Percentiles rank a stretch among this genome's conserved stretches.
Evolutionary conservation across 2,888 invertebrate species (phyloP).

Genomic region (Phaedon cochleariae): DNA sequence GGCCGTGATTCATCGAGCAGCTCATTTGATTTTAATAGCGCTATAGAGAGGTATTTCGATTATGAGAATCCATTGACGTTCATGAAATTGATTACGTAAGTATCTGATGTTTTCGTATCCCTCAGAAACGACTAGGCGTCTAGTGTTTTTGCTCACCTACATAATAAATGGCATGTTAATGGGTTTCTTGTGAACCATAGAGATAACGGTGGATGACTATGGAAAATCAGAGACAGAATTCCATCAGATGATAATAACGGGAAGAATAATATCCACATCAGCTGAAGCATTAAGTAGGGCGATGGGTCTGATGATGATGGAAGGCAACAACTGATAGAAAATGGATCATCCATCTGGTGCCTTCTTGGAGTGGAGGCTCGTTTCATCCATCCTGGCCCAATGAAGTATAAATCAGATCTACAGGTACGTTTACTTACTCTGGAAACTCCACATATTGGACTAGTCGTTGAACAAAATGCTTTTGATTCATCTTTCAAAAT

Average conservation of each 20-base stretch:
- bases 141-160: neutral
- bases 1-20: slow-evolving; percentile 46
- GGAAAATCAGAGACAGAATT: neutral
- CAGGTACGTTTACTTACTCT: too few species aligned
- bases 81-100: neutral
- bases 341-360: too few species aligned
- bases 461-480: too few species aligned
- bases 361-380: too few species aligned
- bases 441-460: too few species aligned
- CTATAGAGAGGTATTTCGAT: neutral
- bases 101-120: neutral
- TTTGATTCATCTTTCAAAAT: too few species aligned
- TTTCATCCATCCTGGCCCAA: too few species aligned
- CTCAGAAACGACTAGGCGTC: neutral
- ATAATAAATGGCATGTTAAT: neutral
- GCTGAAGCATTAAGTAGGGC: too few species aligned
- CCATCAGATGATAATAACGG: neutral
- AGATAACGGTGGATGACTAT: neutral
- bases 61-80: slow-evolving; percentile 15
- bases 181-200: neutral
- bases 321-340: too few species aligned
- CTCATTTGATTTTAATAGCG: slow-evolving; percentile 48
- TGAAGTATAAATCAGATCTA: too few species aligned
- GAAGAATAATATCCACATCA: too few species aligned
- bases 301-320: too few species aligned